Evolutionary conservation across 2,797 vertebrate species (phyloP), one percentile per base, ranked within the genome.

Genomic region (Coregonus suidteri): DNA sequence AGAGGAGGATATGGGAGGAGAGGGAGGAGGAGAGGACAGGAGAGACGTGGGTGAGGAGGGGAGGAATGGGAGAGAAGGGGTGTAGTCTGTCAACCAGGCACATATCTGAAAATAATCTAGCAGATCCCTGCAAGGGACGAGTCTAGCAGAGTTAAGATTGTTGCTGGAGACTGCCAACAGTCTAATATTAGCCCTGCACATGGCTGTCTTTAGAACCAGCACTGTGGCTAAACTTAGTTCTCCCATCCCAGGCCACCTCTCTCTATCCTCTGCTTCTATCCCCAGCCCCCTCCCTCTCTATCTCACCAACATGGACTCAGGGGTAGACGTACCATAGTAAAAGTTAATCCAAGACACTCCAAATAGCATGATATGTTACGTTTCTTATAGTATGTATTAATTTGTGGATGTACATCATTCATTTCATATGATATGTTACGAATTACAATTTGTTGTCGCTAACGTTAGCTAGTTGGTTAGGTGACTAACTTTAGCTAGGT

Each of bases 161-260:
- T 68, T 85, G 73, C 80, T 81, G 83, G 73, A 91, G 74, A 83
- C 81, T 88, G 90, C 91, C 90, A 91, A 71, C 66, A 79, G 20
- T 90, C 92, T 94, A 94, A 93, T 93, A 93, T 94, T 94, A 95
- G 92, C 89, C 59, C 75, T 87, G 89, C 92, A 91, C 90, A 90
- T 85, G 88, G 87, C 86, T 87, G 88, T 89, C 93, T 92, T 91
- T 88, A 89, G 82, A 88, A 84, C 86, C 85, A 85, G 81, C 90
- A 90, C 90, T 83, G 84, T 89, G 85, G 88, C 93, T 95, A 91
- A 91, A 92, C 86, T 90, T 93, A 91, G 89, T 79, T 78, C 71
- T 75, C 82, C 83, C 86, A 87, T 75, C 81, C 83, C 87, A 88
- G 89, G 83, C 82, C 83, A 83, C 75, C 86, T 80, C 59, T 70